A percentile compares a stretch with the other conserved stretches of the same genome.
phyloP scores from a whole-genome alignment of 2,113 vertebrate species.

The Notiomystis cincta region DNA sequence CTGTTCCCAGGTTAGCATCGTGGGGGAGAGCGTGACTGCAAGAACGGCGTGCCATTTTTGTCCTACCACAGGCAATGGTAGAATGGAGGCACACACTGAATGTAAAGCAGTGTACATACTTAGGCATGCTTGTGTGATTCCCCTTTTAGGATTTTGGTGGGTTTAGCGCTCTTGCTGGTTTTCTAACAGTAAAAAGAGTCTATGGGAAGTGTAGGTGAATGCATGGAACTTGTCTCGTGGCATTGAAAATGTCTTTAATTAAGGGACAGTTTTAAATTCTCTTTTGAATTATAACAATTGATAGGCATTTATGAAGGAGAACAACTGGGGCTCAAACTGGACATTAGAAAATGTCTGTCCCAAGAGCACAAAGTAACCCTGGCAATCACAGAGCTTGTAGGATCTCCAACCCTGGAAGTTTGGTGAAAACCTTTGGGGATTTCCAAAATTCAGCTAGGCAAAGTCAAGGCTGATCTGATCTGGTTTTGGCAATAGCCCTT shows the following conservation, averaged over 20 bases:
- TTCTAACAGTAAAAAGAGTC: neutral
- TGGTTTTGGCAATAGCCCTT: neutral
- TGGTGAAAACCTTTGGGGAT: neutral
- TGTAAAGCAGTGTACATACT: neutral
- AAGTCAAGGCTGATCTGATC: neutral
- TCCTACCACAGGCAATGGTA: neutral
- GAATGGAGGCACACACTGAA: neutral
- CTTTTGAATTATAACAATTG: neutral
- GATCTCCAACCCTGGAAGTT: neutral
- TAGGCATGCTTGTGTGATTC: neutral
- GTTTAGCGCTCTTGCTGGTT: neutral
- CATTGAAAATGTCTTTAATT: neutral
- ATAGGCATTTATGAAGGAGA: neutral
- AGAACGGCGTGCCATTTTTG: neutral
- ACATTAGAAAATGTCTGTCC: neutral
- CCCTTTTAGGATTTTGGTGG: fast-evolving
- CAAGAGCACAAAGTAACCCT: neutral
- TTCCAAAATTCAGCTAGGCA: neutral
- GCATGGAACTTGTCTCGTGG: neutral
- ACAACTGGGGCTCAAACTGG: neutral
- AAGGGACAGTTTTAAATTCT: neutral
- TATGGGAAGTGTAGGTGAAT: neutral
- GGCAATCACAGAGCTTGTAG: neutral
- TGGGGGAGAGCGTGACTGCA: neutral
- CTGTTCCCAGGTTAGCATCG: neutral